phyloP scores from a whole-genome alignment of 2,113 vertebrate genomes.

The Atrichornis clamosus region DNA sequence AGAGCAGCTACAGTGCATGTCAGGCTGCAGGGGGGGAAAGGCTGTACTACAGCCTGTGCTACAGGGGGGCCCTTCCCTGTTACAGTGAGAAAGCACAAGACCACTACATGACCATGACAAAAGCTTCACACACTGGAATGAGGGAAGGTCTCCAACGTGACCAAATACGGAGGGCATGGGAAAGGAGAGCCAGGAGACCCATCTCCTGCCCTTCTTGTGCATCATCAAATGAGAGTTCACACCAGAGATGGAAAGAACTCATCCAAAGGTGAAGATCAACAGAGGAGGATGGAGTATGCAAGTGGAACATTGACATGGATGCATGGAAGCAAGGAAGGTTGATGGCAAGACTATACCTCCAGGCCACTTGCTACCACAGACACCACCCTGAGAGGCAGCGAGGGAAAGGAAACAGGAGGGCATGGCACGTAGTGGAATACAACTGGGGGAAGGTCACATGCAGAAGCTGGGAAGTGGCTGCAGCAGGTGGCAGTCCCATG shows the following conservation, averaged over 20 bases:
- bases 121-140: not conserved
- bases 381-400: not conserved
- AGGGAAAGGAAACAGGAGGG: not conserved
- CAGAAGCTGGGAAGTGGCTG: not conserved
- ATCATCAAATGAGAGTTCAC: accelerated
- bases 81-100: not conserved
- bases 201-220: not conserved
- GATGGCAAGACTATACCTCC: not conserved
- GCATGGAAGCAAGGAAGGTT: not conserved
- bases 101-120: not conserved
- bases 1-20: accelerated
- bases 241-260: not conserved
- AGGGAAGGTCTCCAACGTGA: not conserved
- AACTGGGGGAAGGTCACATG: not conserved
- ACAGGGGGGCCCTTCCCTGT: not conserved
- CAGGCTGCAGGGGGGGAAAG: not conserved
- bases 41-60: not conserved
- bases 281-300: not conserved
- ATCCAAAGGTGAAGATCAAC: not conserved
- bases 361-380: not conserved
- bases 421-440: not conserved
- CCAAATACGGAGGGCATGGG: not conserved
- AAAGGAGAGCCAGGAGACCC: not conserved
- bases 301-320: not conserved
- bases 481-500: not conserved